Percentiles rank a stretch among this genome's conserved stretches.
These are phyloP conservation scores for Phrynocephalus vlangalii DNA, from an alignment of 2,797 vertebrate genomes.

Conservation along the genomic window DNA sequence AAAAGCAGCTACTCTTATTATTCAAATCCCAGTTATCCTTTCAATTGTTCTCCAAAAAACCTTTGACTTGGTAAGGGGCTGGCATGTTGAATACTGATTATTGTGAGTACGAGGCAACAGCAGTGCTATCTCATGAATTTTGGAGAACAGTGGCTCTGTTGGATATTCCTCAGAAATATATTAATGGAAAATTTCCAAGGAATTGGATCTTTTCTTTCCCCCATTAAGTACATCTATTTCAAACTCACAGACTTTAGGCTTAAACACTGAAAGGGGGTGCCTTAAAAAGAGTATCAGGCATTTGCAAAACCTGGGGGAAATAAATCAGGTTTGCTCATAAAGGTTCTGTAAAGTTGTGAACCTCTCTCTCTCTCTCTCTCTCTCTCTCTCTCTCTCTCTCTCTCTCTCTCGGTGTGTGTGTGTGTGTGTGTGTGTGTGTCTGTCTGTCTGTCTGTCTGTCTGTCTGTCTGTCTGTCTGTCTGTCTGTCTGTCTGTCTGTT, in stretches of 20 bases:
- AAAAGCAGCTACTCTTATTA: constrained; percentile 24
- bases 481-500: too few relatives aligned
- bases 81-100: constrained; percentile 6
- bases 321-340: background rate
- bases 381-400: too few relatives aligned
- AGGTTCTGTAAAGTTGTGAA: too few relatives aligned
- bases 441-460: too few relatives aligned
- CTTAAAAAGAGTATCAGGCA: background rate
- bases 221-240: constrained; percentile 29
- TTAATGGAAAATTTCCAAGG: constrained; percentile 42
- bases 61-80: constrained; percentile 25
- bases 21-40: constrained; percentile 26
- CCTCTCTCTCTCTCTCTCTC: too few relatives aligned
- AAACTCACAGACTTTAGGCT: constrained; percentile 34
- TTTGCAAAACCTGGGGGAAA: background rate
- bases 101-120: background rate
- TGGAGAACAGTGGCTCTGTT: constrained; percentile 14
- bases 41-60: constrained; percentile 34
- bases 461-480: too few relatives aligned
- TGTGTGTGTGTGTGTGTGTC: too few relatives aligned
- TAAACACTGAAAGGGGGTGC: constrained; percentile 25
- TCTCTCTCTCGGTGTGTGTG: too few relatives aligned
- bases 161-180: constrained; percentile 36
- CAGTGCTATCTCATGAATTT: constrained; percentile 26
- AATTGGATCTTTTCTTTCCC: background rate